phyloP scores from a whole-genome alignment of 2,888 invertebrate genomes.

The Sceliomorpha sp. region DNA sequence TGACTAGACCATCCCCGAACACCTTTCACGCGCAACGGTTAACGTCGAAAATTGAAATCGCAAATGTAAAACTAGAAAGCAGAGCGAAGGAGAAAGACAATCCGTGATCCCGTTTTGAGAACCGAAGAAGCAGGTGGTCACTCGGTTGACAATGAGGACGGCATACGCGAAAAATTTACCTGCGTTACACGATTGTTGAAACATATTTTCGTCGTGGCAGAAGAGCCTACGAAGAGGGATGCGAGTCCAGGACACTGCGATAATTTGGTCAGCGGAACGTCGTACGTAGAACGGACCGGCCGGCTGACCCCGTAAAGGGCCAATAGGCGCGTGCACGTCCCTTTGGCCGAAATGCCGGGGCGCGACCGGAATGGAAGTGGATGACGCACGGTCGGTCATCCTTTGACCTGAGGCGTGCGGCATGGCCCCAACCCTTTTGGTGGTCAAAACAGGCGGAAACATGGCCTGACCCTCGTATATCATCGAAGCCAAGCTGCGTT shows the following conservation, averaged over 20 bases:
- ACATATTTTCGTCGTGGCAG: slow-evolving; percentile 59
- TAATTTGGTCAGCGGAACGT: slow-evolving; percentile 70
- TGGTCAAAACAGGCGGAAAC: slow-evolving; percentile 81
- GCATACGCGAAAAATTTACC: slow-evolving; percentile 32
- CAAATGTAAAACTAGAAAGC: slow-evolving; percentile 2
- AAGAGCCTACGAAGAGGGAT: slow-evolving; percentile 28
- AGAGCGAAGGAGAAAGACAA: not conserved
- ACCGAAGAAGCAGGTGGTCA: slow-evolving; percentile 71
- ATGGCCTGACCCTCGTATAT: slow-evolving; percentile 79
- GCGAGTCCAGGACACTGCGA: slow-evolving; percentile 56
- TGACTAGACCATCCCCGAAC: slow-evolving; percentile 4
- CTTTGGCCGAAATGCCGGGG: slow-evolving; percentile 64
- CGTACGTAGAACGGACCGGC: slow-evolving; percentile 52
- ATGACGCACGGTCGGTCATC: slow-evolving; percentile 67
- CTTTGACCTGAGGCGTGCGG: slow-evolving; percentile 77
- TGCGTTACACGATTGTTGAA: slow-evolving; percentile 69
- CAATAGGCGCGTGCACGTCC: slow-evolving; percentile 61
- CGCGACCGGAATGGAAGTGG: slow-evolving; percentile 67
- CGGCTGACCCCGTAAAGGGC: slow-evolving; percentile 57
- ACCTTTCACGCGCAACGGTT: slow-evolving; percentile 7
- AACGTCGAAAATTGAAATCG: slow-evolving; percentile 18
- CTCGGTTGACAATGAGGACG: slow-evolving; percentile 58
- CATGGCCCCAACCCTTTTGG: slow-evolving; percentile 76
- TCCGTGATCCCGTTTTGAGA: slow-evolving; percentile 63
- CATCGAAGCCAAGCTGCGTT: slow-evolving; percentile 64